Conservation (phyloP, 2,797 vertebrate genomes). For the Anolis apletophallus region DNA sequence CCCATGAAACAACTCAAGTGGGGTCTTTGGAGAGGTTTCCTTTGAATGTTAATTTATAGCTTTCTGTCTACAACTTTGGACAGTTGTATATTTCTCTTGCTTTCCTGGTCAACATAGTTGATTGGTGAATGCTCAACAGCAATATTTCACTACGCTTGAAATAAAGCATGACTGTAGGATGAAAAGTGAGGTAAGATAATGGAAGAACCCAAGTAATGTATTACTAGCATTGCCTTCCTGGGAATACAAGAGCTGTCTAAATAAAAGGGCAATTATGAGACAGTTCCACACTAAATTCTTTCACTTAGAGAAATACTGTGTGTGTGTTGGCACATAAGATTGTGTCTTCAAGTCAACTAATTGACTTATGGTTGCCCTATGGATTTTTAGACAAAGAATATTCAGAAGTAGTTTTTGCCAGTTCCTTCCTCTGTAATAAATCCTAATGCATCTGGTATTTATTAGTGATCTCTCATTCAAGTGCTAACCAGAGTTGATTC, state of each 20-base stretch:
- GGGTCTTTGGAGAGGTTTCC: not conserved
- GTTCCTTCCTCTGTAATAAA: too few relatives aligned
- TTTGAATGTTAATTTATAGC: not conserved
- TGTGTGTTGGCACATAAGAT: too few relatives aligned
- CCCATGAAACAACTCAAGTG: not conserved
- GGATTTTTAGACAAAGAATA: not conserved
- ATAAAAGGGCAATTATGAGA: not conserved
- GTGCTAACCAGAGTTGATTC: too few relatives aligned
- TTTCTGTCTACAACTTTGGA: not conserved
- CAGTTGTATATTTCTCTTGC: not conserved
- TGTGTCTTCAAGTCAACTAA: too few relatives aligned
- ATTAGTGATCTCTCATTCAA: too few relatives aligned
- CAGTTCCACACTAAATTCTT: not conserved
- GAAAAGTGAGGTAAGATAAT: not conserved
- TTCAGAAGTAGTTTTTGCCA: too few relatives aligned
- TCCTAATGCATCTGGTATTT: too few relatives aligned
- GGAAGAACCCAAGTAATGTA: not conserved
- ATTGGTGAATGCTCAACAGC: not conserved
- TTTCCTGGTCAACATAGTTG: not conserved
- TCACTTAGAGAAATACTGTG: too few relatives aligned
- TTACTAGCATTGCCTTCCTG: not conserved
- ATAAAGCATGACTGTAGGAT: not conserved
- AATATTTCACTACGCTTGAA: not conserved
- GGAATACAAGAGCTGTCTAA: not conserved
- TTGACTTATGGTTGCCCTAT: too few relatives aligned